Conservation (phyloP, 1,140 invertebrate species). For the Hycleus cichorii region DNA sequence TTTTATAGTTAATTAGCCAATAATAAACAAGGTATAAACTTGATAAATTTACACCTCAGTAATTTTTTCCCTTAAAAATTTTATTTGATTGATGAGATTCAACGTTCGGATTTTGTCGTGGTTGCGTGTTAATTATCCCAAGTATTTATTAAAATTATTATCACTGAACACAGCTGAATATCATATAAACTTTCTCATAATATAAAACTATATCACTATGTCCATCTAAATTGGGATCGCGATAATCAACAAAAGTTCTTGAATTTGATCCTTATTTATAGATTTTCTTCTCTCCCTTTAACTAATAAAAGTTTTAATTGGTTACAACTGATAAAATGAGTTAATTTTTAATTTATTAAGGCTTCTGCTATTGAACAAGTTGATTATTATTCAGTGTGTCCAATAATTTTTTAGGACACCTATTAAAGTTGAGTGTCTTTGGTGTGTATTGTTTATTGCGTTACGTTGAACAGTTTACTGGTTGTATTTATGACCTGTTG, state of each 20-base stretch:
- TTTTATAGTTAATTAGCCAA: neutral
- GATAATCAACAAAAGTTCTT: neutral
- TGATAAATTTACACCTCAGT: too few relatives aligned
- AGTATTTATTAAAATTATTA: constrained; percentile 15
- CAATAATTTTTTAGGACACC: constrained; percentile 35
- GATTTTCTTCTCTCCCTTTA: too few relatives aligned
- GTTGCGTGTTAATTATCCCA: constrained; percentile 7
- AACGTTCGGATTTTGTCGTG: neutral
- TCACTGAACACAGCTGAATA: constrained; percentile 8
- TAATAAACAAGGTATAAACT: neutral
- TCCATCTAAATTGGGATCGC: constrained; percentile 12
- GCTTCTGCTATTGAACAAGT: constrained; percentile 1
- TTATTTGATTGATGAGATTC: constrained; percentile 4
- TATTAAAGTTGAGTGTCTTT: constrained; percentile 37
- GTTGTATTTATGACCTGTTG: constrained; percentile 38
- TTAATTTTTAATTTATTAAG: too few relatives aligned
- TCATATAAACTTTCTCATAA: constrained; percentile 8
- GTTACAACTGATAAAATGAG: too few relatives aligned
- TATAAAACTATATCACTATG: constrained; percentile 14
- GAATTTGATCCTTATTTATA: too few relatives aligned
- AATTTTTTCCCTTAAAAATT: neutral
- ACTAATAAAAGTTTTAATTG: too few relatives aligned
- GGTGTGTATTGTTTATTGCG: constrained; percentile 13
- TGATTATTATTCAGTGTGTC: constrained; percentile 29
- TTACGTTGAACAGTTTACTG: constrained; percentile 30